Conservation (phyloP, 37 sponge, comb jelly and placozoan genomes). For the Axinella damicornis region DNA sequence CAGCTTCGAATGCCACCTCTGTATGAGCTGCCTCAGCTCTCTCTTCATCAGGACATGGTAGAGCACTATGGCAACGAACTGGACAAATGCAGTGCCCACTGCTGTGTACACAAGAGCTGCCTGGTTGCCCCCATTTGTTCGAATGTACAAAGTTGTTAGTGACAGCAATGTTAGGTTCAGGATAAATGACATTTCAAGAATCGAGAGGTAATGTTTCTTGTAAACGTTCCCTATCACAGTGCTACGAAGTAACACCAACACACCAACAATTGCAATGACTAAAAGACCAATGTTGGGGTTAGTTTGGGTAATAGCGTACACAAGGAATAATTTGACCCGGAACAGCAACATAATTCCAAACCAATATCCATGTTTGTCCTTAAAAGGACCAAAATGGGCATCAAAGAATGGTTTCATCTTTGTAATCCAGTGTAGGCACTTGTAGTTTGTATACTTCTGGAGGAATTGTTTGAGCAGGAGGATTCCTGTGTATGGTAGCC, state of each 20-base stretch:
- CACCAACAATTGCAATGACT: too few species aligned
- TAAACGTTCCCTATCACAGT: neutral
- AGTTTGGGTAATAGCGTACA: neutral
- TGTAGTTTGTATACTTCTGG: neutral
- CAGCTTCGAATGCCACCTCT: too few species aligned
- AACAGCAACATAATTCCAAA: neutral
- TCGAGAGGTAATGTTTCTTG: neutral
- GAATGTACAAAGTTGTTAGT: too few species aligned
- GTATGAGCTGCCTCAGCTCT: too few species aligned
- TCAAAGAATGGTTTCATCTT: neutral
- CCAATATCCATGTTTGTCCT: neutral
- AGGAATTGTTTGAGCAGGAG: constrained; percentile 1
- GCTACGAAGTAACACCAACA: too few species aligned
- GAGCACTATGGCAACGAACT: too few species aligned
- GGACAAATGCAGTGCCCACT: too few species aligned
- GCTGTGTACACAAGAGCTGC: too few species aligned
- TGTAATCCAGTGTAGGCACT: neutral
- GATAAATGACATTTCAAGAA: neutral
- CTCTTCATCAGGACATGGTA: too few species aligned
- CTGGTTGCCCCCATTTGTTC: too few species aligned
- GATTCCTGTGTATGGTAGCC: constrained; percentile 30
- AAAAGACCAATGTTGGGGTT: neutral
- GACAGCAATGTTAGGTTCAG: neutral
- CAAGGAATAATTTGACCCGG: neutral
- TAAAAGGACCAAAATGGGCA: constrained; percentile 6